phyloP scores from a whole-genome alignment of 2,797 vertebrate genomes.

The Phaenicophaeus curvirostris region DNA sequence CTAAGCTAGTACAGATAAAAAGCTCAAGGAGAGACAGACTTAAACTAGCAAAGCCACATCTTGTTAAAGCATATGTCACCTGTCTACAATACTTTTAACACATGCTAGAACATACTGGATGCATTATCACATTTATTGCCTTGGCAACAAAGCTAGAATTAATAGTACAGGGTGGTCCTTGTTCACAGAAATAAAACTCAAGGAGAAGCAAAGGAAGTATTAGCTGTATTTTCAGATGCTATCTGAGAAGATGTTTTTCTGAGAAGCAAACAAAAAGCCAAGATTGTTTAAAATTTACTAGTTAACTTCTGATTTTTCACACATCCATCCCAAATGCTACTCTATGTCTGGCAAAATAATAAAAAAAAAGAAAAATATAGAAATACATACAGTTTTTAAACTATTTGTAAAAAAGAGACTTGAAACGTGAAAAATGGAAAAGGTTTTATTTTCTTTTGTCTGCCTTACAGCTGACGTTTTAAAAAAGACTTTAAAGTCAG shows the following conservation, averaged over 20 bases:
- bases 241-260: not conserved
- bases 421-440: not conserved
- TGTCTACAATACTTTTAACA: slow-evolving; percentile 41
- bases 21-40: slow-evolving; percentile 29
- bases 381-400: not conserved
- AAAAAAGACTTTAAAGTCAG: not conserved
- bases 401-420: not conserved
- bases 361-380: not conserved
- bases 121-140: slow-evolving; percentile 56
- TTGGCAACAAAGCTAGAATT: slow-evolving; percentile 58
- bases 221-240: not conserved
- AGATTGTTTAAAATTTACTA: not conserved
- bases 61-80: slow-evolving; percentile 42
- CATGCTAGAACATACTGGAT: slow-evolving; percentile 50
- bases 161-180: not conserved
- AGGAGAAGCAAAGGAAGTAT: not conserved
- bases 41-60: slow-evolving; percentile 42
- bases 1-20: slow-evolving; percentile 16
- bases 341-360: not conserved
- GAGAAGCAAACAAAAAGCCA: not conserved
- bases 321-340: not conserved
- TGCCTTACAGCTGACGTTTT: not conserved
- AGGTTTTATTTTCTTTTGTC: not conserved
- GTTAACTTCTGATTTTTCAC: not conserved
- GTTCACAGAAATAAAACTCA: not conserved